Base-by-base conservation (phyloP, 2,797 vertebrate genomes). In the Synanceia verrucosa region DNA sequence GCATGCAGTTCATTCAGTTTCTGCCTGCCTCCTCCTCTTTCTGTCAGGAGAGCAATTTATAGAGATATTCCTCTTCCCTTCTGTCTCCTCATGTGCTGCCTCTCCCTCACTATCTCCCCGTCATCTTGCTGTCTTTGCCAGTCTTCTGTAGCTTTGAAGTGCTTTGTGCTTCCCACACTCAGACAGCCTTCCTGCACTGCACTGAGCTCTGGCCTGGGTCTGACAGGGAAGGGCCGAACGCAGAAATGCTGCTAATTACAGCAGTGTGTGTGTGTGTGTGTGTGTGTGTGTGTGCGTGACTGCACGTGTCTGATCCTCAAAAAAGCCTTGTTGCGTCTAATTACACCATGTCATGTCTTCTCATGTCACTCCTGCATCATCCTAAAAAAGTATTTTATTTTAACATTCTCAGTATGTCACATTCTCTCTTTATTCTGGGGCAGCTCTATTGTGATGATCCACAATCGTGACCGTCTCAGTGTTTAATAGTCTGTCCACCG, bases 61-160 rank as follows among this genome's bases (percentile, higher is more conserved):
- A 79, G 53, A 59, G 60, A 80, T 53, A n/a, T 65, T 79, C 70
- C 34, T 50, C 67, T 52, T 76, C 59, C 48, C n/a, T 31, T 44
- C 63, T 77, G 72, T 72, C 64, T 59, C 66, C 69, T 48, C 47
- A 59, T 68, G 67, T 69, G 69, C 70, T 84, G 71, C 70, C 77
- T 82, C 79, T 85, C 50, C 65, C 70, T 71, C 65, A 77, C 69
- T 86, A 70, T 89, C 84, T 87, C 73, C 66, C 63, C 51, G 77
- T 65, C 73, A 84, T 92, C 81, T 90, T 43, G 34, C 73, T 73
- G 76, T 79, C 87, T 86, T 76, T 85, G 86, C 83, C 85, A 88
- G 86, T 81, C 70, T 66, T 76, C 76, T 72, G 65, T 41, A 37
- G 68, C 90, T 90, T 92, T 92, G 91, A 92, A 91, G 88, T 84